Evolutionary conservation across 2,888 invertebrate genomes (phyloP).

Genomic region (Meloe dianella): DNA sequence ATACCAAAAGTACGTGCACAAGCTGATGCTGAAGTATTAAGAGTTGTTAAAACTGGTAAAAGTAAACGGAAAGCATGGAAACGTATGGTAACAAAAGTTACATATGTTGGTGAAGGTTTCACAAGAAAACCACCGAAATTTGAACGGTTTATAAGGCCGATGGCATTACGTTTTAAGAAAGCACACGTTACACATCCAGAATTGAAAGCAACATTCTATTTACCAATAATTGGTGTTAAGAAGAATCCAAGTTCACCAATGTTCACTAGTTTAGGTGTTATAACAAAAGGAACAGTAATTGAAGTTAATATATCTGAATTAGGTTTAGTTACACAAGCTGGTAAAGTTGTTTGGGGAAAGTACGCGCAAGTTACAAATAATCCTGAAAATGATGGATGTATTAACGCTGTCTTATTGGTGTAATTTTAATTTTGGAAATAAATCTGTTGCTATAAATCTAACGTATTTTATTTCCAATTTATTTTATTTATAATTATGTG

Average conservation of each 20-base stretch:
- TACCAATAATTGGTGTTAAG: conserved; percentile 98
- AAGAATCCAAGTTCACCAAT: conserved; percentile 98
- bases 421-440: conserved; percentile 30
- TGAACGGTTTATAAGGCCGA: conserved; percentile 97
- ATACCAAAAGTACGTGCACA: conserved; percentile 98
- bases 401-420: conserved; percentile 81
- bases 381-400: conserved; percentile 99
- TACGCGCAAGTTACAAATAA: conserved; percentile 99
- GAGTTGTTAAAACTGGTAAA: conserved; percentile 90
- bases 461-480: too few relatives aligned
- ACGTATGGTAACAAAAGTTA: conserved; percentile 98
- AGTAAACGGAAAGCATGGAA: conserved; percentile 97
- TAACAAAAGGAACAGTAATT: conserved; percentile 97
- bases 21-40: conserved; percentile 96
- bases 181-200: conserved; percentile 99
- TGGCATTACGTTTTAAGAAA: conserved; percentile 95
- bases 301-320: conserved; percentile 98
- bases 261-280: conserved; percentile 96
- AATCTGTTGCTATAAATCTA: conserved; percentile 18
- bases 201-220: conserved; percentile 94
- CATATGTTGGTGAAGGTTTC: conserved; percentile 97
- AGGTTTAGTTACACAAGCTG: conserved; percentile 97
- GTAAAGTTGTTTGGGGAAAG: conserved; percentile 99
- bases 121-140: conserved; percentile 99
- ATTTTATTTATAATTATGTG: conserved; percentile 20